Percentiles rank a stretch among this genome's conserved stretches.
phyloP scores from a whole-genome alignment of 1,140 invertebrate genomes.

The Dufourea novaeangliae region DNA sequence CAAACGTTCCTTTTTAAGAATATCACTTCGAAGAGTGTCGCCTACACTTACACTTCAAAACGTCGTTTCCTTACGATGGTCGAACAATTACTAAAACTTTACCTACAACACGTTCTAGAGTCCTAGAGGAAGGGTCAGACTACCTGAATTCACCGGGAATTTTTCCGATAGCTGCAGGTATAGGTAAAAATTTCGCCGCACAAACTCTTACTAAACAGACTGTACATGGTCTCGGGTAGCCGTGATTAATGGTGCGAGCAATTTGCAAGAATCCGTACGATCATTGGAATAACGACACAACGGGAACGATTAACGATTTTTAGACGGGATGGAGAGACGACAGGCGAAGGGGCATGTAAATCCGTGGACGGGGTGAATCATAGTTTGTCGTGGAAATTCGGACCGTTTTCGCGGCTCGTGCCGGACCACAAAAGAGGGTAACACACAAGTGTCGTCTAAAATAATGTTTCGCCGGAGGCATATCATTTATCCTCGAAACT shows the following conservation, averaged over 20 bases:
- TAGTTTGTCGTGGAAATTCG: constrained; percentile 25
- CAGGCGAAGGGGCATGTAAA: constrained; percentile 8
- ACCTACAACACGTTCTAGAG: no score
- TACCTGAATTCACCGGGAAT: no score
- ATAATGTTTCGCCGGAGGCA: constrained; percentile 55
- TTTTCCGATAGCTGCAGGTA: no score
- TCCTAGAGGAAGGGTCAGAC: no score
- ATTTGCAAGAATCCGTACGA: constrained; percentile 24
- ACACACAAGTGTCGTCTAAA: constrained; percentile 58
- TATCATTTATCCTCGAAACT: constrained; percentile 46
- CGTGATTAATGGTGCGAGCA: constrained; percentile 30
- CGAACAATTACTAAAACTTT: no score
- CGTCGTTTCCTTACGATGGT: no score
- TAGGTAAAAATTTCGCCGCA: no score
- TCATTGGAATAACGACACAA: background rate
- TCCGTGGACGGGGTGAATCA: constrained; percentile 49
- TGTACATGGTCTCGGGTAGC: background rate
- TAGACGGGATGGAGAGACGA: constrained; percentile 4
- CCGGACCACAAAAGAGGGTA: constrained; percentile 35
- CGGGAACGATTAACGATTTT: constrained; percentile 36
- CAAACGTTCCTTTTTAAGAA: no score
- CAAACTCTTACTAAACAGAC: no score
- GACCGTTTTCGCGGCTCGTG: background rate
- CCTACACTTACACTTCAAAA: no score
- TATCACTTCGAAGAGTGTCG: no score